Conservation (phyloP, 2,113 vertebrate species). For the Laterallus jamaicensis region DNA sequence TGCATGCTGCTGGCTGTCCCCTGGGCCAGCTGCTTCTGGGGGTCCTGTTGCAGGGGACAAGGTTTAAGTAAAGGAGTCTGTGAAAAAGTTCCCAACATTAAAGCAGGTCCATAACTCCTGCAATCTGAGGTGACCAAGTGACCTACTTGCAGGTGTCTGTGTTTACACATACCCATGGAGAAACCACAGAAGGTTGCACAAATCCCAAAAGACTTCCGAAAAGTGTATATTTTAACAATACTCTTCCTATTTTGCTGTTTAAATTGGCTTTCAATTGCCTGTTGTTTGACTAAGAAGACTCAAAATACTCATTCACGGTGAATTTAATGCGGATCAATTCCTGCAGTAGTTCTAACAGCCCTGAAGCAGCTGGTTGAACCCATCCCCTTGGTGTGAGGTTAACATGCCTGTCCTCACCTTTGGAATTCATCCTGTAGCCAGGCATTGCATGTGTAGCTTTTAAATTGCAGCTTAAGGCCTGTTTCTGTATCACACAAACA, state of each 20-base stretch:
- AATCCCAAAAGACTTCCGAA: background rate
- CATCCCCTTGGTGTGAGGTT: background rate
- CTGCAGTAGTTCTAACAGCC: background rate
- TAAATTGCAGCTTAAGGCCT: background rate
- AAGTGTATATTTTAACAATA: background rate
- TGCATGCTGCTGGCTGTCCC: rapidly evolving
- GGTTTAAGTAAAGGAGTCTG: background rate
- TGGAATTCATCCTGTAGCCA: background rate
- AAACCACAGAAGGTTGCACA: background rate
- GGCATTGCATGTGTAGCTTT: rapidly evolving
- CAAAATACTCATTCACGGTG: background rate
- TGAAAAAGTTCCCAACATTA: background rate
- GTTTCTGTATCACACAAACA: background rate
- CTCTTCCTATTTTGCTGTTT: background rate
- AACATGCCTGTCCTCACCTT: background rate
- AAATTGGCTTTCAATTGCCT: background rate
- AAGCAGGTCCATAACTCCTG: background rate
- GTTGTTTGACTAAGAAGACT: background rate
- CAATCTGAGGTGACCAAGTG: background rate
- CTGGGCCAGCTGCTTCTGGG: too few species aligned
- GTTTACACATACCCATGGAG: rapidly evolving
- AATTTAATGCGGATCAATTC: background rate
- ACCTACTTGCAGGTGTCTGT: rapidly evolving
- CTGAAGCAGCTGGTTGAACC: background rate
- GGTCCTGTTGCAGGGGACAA: background rate